A percentile compares a stretch with the other conserved stretches of the same genome.
Evolutionary conservation across 2,888 invertebrate species (phyloP).

Genomic region (Prionchulus punctatus): DNA sequence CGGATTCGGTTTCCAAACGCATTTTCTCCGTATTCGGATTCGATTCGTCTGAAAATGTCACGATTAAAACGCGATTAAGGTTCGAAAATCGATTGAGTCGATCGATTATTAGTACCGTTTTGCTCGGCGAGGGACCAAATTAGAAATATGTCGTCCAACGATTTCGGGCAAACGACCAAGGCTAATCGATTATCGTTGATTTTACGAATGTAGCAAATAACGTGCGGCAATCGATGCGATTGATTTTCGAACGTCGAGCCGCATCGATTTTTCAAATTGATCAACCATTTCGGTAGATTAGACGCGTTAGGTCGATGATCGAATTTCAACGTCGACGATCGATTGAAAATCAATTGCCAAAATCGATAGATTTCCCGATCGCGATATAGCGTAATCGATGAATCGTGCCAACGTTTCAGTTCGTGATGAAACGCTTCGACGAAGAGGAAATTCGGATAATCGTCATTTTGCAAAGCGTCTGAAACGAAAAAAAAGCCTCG

Average conservation of each 20-base stretch:
- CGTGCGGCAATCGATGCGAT: neutral
- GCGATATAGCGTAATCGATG: neutral
- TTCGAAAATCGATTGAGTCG: too few species aligned
- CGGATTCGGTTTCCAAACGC: neutral
- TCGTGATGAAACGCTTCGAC: slow-evolving; percentile 6
- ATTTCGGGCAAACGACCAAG: neutral
- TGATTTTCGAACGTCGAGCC: neutral
- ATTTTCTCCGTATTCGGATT: too few species aligned
- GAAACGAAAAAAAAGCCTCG: neutral
- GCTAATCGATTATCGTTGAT: neutral
- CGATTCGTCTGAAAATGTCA: too few species aligned
- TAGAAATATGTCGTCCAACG: neutral
- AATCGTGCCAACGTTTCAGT: slow-evolving; percentile 4
- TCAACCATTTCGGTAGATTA: neutral
- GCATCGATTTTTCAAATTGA: neutral
- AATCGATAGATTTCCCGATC: neutral
- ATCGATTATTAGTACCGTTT: too few species aligned
- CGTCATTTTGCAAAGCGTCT: neutral
- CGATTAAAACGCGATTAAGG: too few species aligned
- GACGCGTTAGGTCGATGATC: too few species aligned
- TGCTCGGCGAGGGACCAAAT: neutral
- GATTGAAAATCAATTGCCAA: neutral
- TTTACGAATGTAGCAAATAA: neutral
- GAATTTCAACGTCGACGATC: neutral
- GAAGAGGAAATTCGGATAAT: neutral